These are phyloP conservation scores for Myotis myotis DNA, from an alignment of 2,797 vertebrate genomes.

Conservation along the genomic window DNA sequence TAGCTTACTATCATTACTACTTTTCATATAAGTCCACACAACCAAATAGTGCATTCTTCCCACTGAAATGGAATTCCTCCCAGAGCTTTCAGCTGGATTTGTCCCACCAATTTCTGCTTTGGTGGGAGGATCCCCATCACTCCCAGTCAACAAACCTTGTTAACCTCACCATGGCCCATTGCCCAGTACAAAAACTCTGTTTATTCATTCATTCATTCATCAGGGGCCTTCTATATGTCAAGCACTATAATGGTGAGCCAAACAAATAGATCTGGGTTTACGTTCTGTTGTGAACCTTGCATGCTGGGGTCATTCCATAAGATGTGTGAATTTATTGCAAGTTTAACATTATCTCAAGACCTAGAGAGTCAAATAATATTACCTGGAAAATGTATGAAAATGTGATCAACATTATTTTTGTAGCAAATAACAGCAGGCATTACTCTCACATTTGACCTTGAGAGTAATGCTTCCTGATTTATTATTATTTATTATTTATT, in stretches of 20 bases:
- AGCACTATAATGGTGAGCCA: neutral
- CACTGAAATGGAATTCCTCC: neutral
- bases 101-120: neutral
- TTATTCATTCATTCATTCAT: neutral
- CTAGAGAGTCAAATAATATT: neutral
- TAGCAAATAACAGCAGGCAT: slow-evolving; percentile 45
- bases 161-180: neutral
- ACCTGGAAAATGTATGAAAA: slow-evolving; percentile 33
- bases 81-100: neutral
- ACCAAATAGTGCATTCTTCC: neutral
- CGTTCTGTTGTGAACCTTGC: neutral
- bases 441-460: slow-evolving; percentile 23
- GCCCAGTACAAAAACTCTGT: neutral
- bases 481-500: neutral
- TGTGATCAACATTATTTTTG: slow-evolving; percentile 35
- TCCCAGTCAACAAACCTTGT: neutral
- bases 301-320: neutral
- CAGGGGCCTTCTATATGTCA: neutral
- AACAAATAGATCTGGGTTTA: neutral
- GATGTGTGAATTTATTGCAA: neutral
- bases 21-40: neutral
- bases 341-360: slow-evolving; percentile 35
- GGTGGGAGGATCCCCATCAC: neutral
- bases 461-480: slow-evolving; percentile 11
- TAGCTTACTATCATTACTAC: neutral